phyloP scores from a whole-genome alignment of 2,797 vertebrate genomes.

The Acanthurus tractus region DNA sequence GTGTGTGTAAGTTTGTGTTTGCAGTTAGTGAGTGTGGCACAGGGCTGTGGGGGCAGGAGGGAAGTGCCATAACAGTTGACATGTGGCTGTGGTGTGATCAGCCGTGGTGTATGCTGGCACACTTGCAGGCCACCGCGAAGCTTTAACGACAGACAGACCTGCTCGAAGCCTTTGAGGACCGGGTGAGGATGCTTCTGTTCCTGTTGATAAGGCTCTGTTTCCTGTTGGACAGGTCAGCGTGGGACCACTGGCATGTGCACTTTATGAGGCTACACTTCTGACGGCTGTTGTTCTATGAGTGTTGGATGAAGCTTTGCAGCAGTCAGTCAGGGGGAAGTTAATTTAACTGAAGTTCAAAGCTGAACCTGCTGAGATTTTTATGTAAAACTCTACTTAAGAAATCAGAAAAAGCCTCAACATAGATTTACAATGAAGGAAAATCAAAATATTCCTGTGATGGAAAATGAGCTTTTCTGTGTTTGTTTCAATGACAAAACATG shows the following conservation, averaged over 20 bases:
- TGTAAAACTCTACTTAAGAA: slow-evolving; percentile 1
- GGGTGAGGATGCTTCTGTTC: slow-evolving; percentile 68
- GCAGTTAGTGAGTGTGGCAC: no score
- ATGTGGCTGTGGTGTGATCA: slow-evolving; percentile 42
- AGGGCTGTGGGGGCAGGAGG: not conserved
- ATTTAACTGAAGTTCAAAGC: slow-evolving; percentile 11
- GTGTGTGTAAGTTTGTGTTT: no score
- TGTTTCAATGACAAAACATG: not conserved
- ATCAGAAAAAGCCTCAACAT: not conserved
- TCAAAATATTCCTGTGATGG: not conserved
- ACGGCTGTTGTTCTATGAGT: slow-evolving; percentile 12
- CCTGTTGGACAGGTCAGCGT: slow-evolving; percentile 62
- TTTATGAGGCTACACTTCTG: slow-evolving; percentile 24
- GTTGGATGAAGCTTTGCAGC: slow-evolving; percentile 12
- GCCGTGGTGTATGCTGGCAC: slow-evolving; percentile 16
- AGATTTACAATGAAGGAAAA: not conserved
- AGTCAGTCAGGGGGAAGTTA: not conserved
- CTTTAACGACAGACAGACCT: slow-evolving; percentile 40
- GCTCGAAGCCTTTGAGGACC: slow-evolving; percentile 53
- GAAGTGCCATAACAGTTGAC: slow-evolving; percentile 35
- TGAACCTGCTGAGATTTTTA: not conserved
- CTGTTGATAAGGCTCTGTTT: slow-evolving; percentile 75
- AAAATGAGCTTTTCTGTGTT: not conserved
- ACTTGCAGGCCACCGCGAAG: slow-evolving; percentile 46
- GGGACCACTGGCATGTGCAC: slow-evolving; percentile 37